A percentile compares a stretch with the other conserved stretches of the same genome.
phyloP scores from a whole-genome alignment of 2,888 invertebrate species.

The Drosophila peninsularis region DNA sequence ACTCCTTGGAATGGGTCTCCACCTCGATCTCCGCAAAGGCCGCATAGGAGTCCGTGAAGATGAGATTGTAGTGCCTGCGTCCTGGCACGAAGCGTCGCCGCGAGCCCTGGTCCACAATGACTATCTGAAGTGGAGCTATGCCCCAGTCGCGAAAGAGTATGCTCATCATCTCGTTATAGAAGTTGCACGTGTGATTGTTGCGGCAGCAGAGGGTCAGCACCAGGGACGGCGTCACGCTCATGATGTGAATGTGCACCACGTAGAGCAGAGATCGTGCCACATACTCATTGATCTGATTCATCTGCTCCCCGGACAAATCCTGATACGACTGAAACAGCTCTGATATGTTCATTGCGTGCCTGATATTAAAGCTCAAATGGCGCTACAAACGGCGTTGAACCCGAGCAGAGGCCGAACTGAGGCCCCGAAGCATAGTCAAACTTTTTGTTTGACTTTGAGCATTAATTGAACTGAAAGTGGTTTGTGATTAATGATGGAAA shows the following conservation, averaged over 20 bases:
- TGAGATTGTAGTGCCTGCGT: constrained; percentile 60
- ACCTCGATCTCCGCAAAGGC: constrained; percentile 71
- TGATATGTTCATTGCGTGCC: constrained; percentile 68
- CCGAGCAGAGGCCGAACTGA: not conserved
- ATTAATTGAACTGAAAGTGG: constrained; percentile 3
- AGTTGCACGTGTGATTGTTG: constrained; percentile 58
- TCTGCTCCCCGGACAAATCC: constrained; percentile 60
- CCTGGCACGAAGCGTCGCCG: constrained; percentile 35
- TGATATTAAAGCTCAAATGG: constrained; percentile 4
- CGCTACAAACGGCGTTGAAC: not conserved
- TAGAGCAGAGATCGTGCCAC: constrained; percentile 67
- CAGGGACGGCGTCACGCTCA: constrained; percentile 64
- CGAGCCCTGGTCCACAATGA: constrained; percentile 43
- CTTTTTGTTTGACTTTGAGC: constrained; percentile 4
- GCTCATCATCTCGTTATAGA: constrained; percentile 71
- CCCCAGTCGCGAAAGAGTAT: constrained; percentile 63
- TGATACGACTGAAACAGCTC: constrained; percentile 55
- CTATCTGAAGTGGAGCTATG: constrained; percentile 65
- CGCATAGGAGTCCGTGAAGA: constrained; percentile 75
- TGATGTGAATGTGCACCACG: constrained; percentile 66
- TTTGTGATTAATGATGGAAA: constrained; percentile 4
- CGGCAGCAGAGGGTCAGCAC: constrained; percentile 69
- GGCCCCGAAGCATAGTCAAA: not conserved
- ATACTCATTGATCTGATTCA: constrained; percentile 62
- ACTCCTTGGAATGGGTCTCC: constrained; percentile 57